These are phyloP conservation scores for Peromyscus eremicus DNA, from an alignment of 2,797 vertebrate species.

Conservation along the genomic window DNA sequence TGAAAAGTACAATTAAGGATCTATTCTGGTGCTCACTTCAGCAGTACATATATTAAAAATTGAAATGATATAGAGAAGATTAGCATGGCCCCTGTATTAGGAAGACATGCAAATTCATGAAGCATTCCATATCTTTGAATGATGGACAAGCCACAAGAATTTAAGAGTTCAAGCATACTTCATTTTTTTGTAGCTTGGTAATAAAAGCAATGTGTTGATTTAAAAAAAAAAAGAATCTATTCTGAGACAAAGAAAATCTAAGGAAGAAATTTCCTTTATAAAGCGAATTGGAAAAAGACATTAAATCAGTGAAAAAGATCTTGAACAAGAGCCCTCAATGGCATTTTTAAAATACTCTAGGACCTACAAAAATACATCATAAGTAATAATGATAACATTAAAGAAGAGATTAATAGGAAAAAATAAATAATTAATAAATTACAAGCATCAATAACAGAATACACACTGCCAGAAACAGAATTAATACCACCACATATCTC, in stretches of 20 bases:
- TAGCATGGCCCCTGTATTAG: not conserved
- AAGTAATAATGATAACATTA: not conserved
- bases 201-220: slow-evolving; percentile 74
- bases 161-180: slow-evolving; percentile 59
- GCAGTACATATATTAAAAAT: not conserved
- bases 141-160: slow-evolving; percentile 44
- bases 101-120: not conserved
- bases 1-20: not conserved
- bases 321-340: not conserved
- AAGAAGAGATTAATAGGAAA: slow-evolving; percentile 4
- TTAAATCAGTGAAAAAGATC: not conserved
- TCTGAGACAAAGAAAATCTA: not conserved
- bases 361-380: not conserved
- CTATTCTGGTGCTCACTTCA: not conserved
- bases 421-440: not conserved
- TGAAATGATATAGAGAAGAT: not conserved
- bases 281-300: slow-evolving; percentile 26
- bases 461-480: not conserved
- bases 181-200: slow-evolving; percentile 39
- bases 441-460: not conserved
- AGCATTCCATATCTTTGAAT: not conserved
- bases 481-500: not conserved
- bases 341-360: slow-evolving; percentile 28
- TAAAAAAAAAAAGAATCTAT: not conserved
- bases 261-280: not conserved